Percentiles rank a stretch among this genome's conserved stretches.
Evolutionary conservation across 2,888 invertebrate species (phyloP).

Genomic region (Coelopa pilipes): DNA sequence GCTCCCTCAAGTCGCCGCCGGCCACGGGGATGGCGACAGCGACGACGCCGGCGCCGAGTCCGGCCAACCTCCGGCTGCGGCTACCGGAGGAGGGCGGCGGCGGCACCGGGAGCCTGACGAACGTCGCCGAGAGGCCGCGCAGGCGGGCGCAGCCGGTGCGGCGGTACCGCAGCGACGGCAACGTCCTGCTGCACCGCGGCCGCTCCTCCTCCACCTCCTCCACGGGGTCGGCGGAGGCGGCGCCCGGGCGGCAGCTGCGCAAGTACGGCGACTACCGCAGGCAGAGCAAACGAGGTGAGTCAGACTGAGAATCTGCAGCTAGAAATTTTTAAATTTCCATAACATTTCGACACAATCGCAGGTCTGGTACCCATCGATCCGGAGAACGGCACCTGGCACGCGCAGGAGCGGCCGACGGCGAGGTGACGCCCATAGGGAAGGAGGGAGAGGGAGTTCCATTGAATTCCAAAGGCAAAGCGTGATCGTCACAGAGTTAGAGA

Average conservation of each 20-base stretch:
- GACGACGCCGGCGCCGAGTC: not conserved
- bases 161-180: conserved; percentile 47
- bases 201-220: conserved; percentile 28
- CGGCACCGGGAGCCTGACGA: conserved; percentile 30
- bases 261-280: conserved; percentile 7
- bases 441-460: too few species aligned
- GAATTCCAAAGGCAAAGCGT: too few species aligned
- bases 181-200: conserved; percentile 42
- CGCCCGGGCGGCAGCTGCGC: not conserved
- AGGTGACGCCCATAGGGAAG: conserved; percentile 6
- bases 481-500: too few species aligned
- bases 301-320: too few species aligned
- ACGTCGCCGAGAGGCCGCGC: conserved; percentile 30
- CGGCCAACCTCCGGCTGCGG: conserved; percentile 26
- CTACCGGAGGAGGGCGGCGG: not conserved
- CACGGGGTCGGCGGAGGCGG: conserved; percentile 41
- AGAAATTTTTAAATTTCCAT: too few species aligned
- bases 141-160: conserved; percentile 45
- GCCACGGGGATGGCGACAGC: not conserved
- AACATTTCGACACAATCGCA: conserved; percentile 9
- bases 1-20: conserved; percentile 28
- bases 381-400: not conserved
- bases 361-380: conserved; percentile 23
- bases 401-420: conserved; percentile 17
- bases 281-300: conserved; percentile 27